phyloP scores from a whole-genome alignment of 1,140 invertebrate genomes.

The Andricus grossulariae region DNA sequence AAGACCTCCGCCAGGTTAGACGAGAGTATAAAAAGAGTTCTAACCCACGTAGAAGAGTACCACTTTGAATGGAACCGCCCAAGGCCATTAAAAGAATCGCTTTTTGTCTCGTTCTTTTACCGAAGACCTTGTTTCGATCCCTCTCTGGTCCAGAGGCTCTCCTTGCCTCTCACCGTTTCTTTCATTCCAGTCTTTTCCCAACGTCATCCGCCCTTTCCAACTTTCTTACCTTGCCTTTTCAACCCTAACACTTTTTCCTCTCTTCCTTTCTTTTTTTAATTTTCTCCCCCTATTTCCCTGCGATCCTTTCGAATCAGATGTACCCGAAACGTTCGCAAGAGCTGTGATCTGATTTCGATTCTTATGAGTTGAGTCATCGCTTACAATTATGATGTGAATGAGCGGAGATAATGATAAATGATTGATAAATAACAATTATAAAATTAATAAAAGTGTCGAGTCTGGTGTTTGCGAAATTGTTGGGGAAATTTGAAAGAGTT shows the following conservation, averaged over 20 bases:
- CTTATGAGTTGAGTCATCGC: conserved; percentile 51
- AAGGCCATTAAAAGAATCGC: conserved; percentile 59
- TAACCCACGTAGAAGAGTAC: conserved; percentile 67
- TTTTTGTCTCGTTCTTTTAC: conserved; percentile 54
- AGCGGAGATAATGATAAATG: conserved; percentile 36
- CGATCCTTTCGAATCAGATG: conserved; percentile 32
- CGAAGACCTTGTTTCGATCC: conserved; percentile 33
- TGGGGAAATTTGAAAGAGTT: not conserved
- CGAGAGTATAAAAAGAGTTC: conserved; percentile 59
- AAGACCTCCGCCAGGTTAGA: conserved; percentile 69
- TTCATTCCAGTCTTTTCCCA: not conserved
- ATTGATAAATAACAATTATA: conserved; percentile 3
- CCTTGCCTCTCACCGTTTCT: conserved; percentile 36
- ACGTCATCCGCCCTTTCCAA: conserved; percentile 22
- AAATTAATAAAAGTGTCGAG: not conserved
- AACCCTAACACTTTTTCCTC: conserved; percentile 1
- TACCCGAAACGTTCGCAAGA: conserved; percentile 57
- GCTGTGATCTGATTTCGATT: conserved; percentile 65
- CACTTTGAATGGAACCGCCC: conserved; percentile 64
- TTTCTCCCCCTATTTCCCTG: conserved; percentile 32
- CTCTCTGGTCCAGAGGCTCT: conserved; percentile 42
- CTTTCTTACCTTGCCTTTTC: not conserved
- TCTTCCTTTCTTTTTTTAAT: no score
- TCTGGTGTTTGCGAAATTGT: not conserved
- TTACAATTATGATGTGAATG: conserved; percentile 42